These are phyloP conservation scores for Andricus quercusramuli DNA, from an alignment of 2,888 invertebrate species.

Conservation along the genomic window DNA sequence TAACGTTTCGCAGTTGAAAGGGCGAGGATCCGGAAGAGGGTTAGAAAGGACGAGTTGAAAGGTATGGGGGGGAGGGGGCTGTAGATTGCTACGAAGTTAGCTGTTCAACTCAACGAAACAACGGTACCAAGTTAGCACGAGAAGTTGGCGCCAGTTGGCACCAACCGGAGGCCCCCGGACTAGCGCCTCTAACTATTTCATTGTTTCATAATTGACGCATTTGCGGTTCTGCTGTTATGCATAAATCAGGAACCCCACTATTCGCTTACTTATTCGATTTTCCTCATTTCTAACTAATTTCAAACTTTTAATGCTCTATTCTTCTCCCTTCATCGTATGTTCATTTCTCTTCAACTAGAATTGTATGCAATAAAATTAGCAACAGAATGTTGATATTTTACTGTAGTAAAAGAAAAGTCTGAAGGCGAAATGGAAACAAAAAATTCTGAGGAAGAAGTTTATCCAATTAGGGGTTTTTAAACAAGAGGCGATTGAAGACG, in stretches of 20 bases:
- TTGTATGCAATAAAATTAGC: too few species aligned
- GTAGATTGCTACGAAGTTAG: conserved; percentile 72
- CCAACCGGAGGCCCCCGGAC: conserved; percentile 59
- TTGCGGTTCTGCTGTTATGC: conserved; percentile 69
- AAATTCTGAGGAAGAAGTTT: too few species aligned
- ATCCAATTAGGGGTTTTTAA: too few species aligned
- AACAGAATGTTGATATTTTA: too few species aligned
- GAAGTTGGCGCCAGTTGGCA: conserved; percentile 74
- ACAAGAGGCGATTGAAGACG: too few species aligned
- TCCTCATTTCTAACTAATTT: neutral
- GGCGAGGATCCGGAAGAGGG: conserved; percentile 39
- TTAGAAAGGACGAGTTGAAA: conserved; percentile 48
- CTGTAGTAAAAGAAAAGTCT: too few species aligned
- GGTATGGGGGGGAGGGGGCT: conserved; percentile 43
- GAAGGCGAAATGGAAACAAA: too few species aligned
- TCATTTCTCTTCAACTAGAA: neutral
- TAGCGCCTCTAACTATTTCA: conserved; percentile 72
- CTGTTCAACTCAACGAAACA: conserved; percentile 75
- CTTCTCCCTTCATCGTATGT: neutral
- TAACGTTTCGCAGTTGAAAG: conserved; percentile 35
- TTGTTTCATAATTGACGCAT: conserved; percentile 76
- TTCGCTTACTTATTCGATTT: conserved; percentile 14
- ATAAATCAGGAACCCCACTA: conserved; percentile 43
- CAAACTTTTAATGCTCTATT: neutral
- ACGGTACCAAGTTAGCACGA: conserved; percentile 71